Evolutionary conservation across 2,888 invertebrate species (phyloP), one percentile per base, ranked within the genome.

Genomic region (Trissolcus japonicus): DNA sequence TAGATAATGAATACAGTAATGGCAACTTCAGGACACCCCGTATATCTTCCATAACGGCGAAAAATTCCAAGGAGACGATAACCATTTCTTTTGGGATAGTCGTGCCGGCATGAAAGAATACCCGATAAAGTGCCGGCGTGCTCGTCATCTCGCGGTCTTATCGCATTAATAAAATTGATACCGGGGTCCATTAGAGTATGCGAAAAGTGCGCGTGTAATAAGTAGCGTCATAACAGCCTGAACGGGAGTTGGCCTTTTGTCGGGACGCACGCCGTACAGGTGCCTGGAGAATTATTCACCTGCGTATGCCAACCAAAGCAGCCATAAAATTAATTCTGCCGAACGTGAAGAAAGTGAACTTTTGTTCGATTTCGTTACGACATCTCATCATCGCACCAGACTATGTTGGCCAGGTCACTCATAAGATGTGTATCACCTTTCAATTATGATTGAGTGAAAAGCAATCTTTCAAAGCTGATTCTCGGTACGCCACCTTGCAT

Each of bases 151-250:
- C 50, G 50, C 41, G 25, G 66, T 61, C 67, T 74, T 74, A 74
- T 74, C 74, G 53, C 74, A 48, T 62, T 62, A 74, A 74, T 62
- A 74, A 62, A 74, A 65, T 67, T 67, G 74, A 62, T 62, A 74
- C 46, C 55, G 48, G 51, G 51, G 62, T 46, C 63, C 63, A 59
- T 63, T 53, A 19, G 25, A 62, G 61, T 71, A 63, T 59, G 71
- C 71, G 61, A 69, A 62, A 51, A 56, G 69, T 29, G 63, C 17
- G 25, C 65, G 60, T 55, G 59, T 72, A 41, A 54, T 65, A 72
- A 65, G 65, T 63, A 72, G 59, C 40, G 50, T 51, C 29, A 29
- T 62, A 71, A 71, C 72, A 53, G 63, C 65, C 65, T 54, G 59
- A 57, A 43, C 53, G 57, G 63, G 29, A 63, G 21, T 71, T 56